phyloP scores from a whole-genome alignment of 2,888 invertebrate genomes.

The Drosophila histrio region DNA sequence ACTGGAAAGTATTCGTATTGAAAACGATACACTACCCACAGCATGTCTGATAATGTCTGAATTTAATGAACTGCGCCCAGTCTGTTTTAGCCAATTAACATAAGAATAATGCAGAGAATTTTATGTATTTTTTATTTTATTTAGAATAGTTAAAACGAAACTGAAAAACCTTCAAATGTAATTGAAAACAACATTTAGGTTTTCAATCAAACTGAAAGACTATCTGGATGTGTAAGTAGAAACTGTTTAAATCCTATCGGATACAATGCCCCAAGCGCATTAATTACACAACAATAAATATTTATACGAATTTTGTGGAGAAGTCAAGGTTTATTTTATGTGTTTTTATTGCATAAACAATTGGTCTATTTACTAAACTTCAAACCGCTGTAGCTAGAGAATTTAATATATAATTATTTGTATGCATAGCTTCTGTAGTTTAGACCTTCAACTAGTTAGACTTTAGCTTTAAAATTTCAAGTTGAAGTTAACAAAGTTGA shows the following conservation, averaged over 20 bases:
- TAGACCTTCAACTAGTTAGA: neutral
- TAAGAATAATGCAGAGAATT: conserved; percentile 34
- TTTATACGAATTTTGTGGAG: conserved; percentile 26
- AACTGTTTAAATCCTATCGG: conserved; percentile 23
- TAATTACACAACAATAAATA: conserved; percentile 47
- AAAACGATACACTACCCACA: neutral
- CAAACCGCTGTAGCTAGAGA: neutral
- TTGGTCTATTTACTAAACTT: conserved; percentile 8
- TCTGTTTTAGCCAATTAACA: conserved; percentile 40
- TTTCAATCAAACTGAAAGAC: conserved; percentile 42
- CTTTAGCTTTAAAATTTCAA: conserved; percentile 15
- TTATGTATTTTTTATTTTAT: too few species aligned
- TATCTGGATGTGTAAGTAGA: conserved; percentile 28
- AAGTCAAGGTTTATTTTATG: conserved; percentile 39
- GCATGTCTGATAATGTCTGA: conserved; percentile 8
- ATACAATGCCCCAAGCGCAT: conserved; percentile 15
- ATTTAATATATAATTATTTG: neutral
- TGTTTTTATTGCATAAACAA: conserved; percentile 34
- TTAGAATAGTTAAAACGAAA: conserved; percentile 4
- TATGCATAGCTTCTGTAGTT: neutral
- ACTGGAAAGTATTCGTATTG: conserved; percentile 11
- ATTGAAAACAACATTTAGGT: conserved; percentile 52
- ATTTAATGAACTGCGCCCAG: conserved; percentile 44
- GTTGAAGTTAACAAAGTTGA: conserved; percentile 19
- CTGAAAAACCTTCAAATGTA: conserved; percentile 44